Base-by-base conservation (phyloP, 2,113 vertebrate species). In the Coracopsis vasa region DNA sequence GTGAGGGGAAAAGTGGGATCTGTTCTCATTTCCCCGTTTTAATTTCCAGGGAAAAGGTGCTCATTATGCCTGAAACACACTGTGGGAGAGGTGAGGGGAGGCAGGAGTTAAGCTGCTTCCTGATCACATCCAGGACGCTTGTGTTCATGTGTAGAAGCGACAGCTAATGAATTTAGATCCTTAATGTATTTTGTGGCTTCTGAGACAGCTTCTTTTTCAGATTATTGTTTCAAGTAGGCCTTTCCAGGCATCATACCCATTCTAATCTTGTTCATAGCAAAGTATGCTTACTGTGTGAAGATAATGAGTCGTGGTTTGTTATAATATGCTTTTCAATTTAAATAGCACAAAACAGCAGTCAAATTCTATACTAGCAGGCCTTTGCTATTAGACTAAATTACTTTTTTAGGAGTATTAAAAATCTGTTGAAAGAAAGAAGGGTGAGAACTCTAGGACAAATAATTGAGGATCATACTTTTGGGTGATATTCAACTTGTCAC, bases 171-270 rank as follows among this genome's bases (percentile, higher is more conserved):
- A 84, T 93, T 92, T 92, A 78, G 80, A 80, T 92, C 82, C 64
- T 54, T 90, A 86, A 91, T 92, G 86, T 42, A 24, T 94, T 95
- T 84, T 94, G 80, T 96, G 86, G 50, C 67, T 83, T 95, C 48
- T 73, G 58, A 80, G 79, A 77, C 53, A 88, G 82, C 86, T 93
- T 75, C 67, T 92, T 93, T 94, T 91, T 82, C 58, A 60, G 54
- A 67, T 88, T 70, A 86, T 78, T 80, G 42, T 88, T 96, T 92
- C 4, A 4, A 66, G 27, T 74, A 10, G 58, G 66, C 60, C 33
- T 84, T 94, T 92, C 29, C 79, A 81, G 83, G 70, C 72, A 74
- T 74, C 42, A 18, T 74, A 64, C 45, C 64, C 48, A 8, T 67
- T 88, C 64, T 88, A 64, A 91, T 88, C 75, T 74, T 85, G 35